Percentiles rank a stretch among this genome's conserved stretches.
Conservation (phyloP, 1,140 invertebrate genomes). For the Medauroidea extradentata region DNA sequence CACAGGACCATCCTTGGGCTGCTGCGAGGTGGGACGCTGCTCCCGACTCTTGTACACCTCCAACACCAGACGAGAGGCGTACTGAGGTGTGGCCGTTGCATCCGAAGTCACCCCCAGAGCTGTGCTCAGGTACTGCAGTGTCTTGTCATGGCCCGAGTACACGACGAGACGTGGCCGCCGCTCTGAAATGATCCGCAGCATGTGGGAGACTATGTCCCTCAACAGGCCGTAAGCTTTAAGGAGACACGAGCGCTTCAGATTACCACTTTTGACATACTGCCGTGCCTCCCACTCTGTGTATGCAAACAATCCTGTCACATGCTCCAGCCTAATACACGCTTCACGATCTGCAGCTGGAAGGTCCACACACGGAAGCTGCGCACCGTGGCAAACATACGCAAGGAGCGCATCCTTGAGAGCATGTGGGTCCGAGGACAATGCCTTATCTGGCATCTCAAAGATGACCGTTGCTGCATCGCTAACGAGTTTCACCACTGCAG, state of each 20-base stretch:
- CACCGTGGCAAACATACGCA: conserved; percentile 78
- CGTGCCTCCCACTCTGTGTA: conserved; percentile 71
- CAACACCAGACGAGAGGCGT: conserved; percentile 79
- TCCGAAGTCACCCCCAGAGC: conserved; percentile 66
- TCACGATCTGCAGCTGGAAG: conserved; percentile 17
- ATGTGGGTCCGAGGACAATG: conserved; percentile 56
- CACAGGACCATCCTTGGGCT: conserved; percentile 30
- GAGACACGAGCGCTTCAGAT: conserved; percentile 61
- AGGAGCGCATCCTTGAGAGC: conserved; percentile 75
- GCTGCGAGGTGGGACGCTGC: conserved; percentile 4
- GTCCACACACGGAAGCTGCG: conserved; percentile 64
- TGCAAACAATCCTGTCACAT: conserved; percentile 66
- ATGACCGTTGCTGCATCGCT: conserved; percentile 55
- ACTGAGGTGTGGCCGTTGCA: conserved; percentile 59
- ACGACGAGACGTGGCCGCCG: conserved; percentile 73
- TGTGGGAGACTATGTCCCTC: conserved; percentile 69
- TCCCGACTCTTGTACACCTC: conserved; percentile 68
- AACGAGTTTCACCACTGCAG: conserved; percentile 62
- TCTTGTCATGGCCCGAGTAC: conserved; percentile 90
- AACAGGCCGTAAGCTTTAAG: conserved; percentile 72
- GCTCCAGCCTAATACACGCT: conserved; percentile 57
- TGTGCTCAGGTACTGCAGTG: conserved; percentile 73
- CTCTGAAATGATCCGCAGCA: conserved; percentile 72
- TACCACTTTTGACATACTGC: conserved; percentile 58
- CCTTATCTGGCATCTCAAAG: conserved; percentile 58